Evolutionary conservation across 2,113 vertebrate species (phyloP), one percentile per base, ranked within the genome.

Genomic region (Eublepharis macularius): DNA sequence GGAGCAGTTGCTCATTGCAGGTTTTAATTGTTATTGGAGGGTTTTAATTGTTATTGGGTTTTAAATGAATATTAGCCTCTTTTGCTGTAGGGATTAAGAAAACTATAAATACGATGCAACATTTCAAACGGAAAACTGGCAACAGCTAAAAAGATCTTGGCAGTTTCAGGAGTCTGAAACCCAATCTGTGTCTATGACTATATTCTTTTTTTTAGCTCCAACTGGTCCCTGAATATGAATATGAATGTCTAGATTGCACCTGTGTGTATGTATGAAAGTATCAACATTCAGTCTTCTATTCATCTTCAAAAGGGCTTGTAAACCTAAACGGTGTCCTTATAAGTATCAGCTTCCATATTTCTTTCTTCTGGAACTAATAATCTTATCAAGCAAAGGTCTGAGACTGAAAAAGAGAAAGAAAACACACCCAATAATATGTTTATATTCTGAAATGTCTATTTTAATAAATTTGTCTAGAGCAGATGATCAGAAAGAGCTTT

Each of bases 41-140:
- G 54, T 92, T 96, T 96, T 94, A 95, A 96, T 92, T 95, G 94
- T 95, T 96, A 95, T 93, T 95, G 90, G 54, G 79, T 93, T 96
- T 95, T 96, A 94, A 96, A 96, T 95, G 93, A 96, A 95, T 96
- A 95, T 95, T 95, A 93, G 89, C 89, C 80, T 93, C 89, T 93
- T 94, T 95, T 82, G 80, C 92, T 96, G 90, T 84, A 94, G 90
- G 93, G 92, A 95, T 95, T 95, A 93, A 95, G 91, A 95, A 95
- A 95, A 94, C 87, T 92, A 93, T 93, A 94, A 90, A 93, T 86
- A 87, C 57, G 85, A 90, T 91, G 63, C 87, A 94, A 93, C 88
- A 92, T 94, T 95, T 96, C 89, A 94, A 83, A 90, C 41, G 57
- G 83, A 91, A 96, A 96, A 88, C 32, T 93, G 93, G 78, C 83